Evolutionary conservation across 2,797 vertebrate species (phyloP).

Genomic region (Enteromius radiatus): DNA sequence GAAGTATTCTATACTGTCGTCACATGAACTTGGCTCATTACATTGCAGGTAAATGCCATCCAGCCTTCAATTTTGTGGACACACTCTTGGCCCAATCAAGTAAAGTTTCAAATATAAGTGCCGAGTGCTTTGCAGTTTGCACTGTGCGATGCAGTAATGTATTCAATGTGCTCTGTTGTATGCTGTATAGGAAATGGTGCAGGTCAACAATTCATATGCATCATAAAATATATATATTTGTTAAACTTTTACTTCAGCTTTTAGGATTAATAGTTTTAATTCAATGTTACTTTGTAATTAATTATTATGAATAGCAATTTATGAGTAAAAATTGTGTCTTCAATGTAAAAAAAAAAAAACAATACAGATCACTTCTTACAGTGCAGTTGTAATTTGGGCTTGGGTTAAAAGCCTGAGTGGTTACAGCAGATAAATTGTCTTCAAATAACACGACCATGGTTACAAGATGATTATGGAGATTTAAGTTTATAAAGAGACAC

Average conservation of each 20-base stretch:
- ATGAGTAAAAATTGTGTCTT: too few relatives aligned
- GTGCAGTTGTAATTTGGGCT: neutral
- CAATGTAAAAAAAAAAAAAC: neutral
- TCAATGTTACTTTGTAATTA: too few relatives aligned
- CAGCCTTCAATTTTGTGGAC: neutral
- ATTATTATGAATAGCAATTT: too few relatives aligned
- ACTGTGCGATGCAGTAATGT: neutral
- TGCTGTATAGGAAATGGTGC: neutral
- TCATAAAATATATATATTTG: neutral
- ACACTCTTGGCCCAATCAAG: neutral
- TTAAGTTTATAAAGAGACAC: conserved; percentile 4
- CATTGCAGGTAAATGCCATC: neutral
- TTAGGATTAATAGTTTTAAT: too few relatives aligned
- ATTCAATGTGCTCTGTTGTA: neutral
- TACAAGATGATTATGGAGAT: conserved; percentile 17
- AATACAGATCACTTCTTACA: neutral
- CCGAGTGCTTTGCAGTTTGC: neutral
- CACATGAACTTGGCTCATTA: neutral
- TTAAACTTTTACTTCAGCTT: too few relatives aligned
- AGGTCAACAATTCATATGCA: neutral
- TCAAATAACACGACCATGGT: conserved; percentile 9
- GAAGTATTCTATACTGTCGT: neutral
- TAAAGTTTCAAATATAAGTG: neutral
- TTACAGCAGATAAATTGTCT: neutral
- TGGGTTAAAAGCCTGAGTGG: neutral